A percentile compares a stretch with the other conserved stretches of the same genome.
Evolutionary conservation across 1,140 invertebrate genomes (phyloP).

Genomic region (Drosophila lacteicornis): DNA sequence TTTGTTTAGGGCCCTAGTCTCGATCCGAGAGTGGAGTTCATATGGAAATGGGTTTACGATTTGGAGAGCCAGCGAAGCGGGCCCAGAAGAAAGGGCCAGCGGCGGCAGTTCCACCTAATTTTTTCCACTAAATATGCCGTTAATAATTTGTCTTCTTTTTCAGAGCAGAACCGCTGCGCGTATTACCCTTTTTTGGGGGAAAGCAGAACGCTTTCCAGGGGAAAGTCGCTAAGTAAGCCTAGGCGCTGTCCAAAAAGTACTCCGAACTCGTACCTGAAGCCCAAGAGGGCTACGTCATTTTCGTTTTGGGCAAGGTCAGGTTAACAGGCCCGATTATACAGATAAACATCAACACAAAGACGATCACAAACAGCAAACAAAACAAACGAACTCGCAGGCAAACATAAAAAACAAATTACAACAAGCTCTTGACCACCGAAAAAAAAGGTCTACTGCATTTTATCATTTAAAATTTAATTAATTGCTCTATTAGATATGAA

Average conservation of each 20-base stretch:
- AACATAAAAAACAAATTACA: conserved; percentile 52
- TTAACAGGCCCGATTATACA: conserved; percentile 45
- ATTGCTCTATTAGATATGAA: neutral
- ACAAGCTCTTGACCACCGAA: conserved; percentile 36
- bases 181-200: conserved; percentile 37
- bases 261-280: conserved; percentile 24
- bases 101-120: conserved; percentile 63
- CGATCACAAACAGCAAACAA: conserved; percentile 20
- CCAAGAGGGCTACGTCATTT: conserved; percentile 22
- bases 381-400: conserved; percentile 23
- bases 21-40: conserved; percentile 36
- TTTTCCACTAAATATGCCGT: conserved; percentile 63
- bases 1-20: conserved; percentile 29
- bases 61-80: conserved; percentile 36
- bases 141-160: conserved; percentile 77
- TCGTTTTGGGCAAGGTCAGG: conserved; percentile 55
- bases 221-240: conserved; percentile 6
- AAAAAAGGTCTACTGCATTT: neutral
- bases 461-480: neutral
- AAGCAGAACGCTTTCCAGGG: conserved; percentile 40
- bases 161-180: conserved; percentile 64
- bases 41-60: conserved; percentile 37
- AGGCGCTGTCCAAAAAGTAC: neutral
- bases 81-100: conserved; percentile 59
- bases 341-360: conserved; percentile 39